Conservation (phyloP, 2,888 invertebrate species). For the Meliscaeva auricollis region DNA sequence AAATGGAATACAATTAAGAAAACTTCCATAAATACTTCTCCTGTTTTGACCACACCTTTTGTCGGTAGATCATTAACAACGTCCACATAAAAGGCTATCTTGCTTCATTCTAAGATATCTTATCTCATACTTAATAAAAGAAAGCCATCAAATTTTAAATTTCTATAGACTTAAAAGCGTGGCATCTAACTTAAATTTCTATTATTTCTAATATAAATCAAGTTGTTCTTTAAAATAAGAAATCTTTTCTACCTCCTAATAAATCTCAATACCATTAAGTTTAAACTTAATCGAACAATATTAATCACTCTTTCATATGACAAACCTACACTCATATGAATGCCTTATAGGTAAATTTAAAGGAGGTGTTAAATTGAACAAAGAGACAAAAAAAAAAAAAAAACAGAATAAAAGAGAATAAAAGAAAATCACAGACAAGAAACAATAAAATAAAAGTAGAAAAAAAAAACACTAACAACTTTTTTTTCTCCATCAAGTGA, state of each 20-base stretch:
- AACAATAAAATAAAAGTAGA: not conserved
- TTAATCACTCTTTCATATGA: slow-evolving; percentile 40
- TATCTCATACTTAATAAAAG: slow-evolving; percentile 1
- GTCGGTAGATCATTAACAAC: not conserved
- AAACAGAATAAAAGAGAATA: slow-evolving; percentile 1
- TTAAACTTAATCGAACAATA: slow-evolving; percentile 39
- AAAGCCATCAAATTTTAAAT: not conserved
- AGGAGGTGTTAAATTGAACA: slow-evolving; percentile 43
- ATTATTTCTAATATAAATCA: slow-evolving; percentile 36
- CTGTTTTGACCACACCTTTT: not conserved
- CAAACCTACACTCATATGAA: not conserved
- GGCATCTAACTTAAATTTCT: slow-evolving; percentile 9
- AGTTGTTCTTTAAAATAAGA: slow-evolving; percentile 30
- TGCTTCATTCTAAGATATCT: not conserved
- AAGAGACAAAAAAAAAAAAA: slow-evolving; percentile 33
- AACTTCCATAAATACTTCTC: not conserved
- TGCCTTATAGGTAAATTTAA: slow-evolving; percentile 9
- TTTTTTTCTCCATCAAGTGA: slow-evolving; percentile 41
- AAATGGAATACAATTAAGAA: not conserved
- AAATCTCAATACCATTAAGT: slow-evolving; percentile 25
- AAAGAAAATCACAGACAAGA: not conserved
- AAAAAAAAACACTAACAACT: slow-evolving; percentile 37
- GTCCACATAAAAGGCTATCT: not conserved
- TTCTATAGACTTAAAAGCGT: slow-evolving; percentile 4
- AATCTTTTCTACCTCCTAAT: not conserved